Evolutionary conservation across 2,888 invertebrate genomes (phyloP).

Genomic region (Clepsis dumicolana): DNA sequence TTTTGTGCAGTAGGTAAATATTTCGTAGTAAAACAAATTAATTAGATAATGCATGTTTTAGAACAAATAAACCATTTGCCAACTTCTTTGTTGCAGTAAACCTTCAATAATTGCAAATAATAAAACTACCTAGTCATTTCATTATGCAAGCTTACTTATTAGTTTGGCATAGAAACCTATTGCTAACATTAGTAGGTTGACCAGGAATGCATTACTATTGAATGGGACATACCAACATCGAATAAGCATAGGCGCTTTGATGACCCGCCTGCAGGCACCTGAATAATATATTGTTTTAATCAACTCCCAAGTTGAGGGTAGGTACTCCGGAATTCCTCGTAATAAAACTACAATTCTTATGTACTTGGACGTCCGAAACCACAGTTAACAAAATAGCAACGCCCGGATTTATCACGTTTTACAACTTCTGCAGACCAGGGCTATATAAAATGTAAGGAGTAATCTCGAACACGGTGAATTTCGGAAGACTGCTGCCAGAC

Average conservation of each 20-base stretch:
- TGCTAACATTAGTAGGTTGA: background rate
- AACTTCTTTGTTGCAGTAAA: no score
- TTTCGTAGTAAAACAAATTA: no score
- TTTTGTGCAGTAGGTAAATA: no score
- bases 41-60: no score
- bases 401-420: constrained; percentile 22
- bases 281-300: constrained; percentile 52
- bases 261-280: constrained; percentile 39
- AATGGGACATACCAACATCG: constrained; percentile 23
- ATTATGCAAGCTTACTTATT: background rate
- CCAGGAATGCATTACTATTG: constrained; percentile 31
- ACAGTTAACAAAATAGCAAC: constrained; percentile 11
- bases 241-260: constrained; percentile 34
- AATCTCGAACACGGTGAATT: background rate
- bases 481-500: background rate
- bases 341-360: constrained; percentile 30
- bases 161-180: background rate
- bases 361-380: constrained; percentile 1
- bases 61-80: no score
- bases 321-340: constrained; percentile 26
- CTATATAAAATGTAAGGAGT: constrained; percentile 17
- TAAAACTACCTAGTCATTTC: background rate
- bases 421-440: constrained; percentile 3
- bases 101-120: no score
- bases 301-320: constrained; percentile 46